Evolutionary conservation across 2,888 invertebrate species (phyloP).

Genomic region (Luperina testacea): DNA sequence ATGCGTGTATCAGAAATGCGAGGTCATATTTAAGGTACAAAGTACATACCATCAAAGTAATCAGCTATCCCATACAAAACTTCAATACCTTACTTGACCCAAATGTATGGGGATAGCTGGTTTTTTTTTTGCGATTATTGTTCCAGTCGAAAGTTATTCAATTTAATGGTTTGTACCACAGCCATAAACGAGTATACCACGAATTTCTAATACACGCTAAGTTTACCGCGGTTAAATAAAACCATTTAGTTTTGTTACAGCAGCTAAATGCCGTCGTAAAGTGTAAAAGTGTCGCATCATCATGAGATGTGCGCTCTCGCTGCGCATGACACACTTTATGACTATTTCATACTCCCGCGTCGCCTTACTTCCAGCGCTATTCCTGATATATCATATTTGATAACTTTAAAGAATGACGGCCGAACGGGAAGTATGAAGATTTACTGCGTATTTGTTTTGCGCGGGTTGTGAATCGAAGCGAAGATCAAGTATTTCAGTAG

Average conservation of each 20-base stretch:
- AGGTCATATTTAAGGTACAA: background rate
- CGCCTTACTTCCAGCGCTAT: conserved; percentile 54
- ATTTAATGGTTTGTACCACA: background rate
- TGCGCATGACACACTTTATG: conserved; percentile 62
- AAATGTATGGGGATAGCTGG: background rate
- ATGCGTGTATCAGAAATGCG: background rate
- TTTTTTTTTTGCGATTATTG: background rate
- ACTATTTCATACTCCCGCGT: conserved; percentile 57
- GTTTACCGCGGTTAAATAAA: conserved; percentile 43
- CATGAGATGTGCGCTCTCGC: conserved; percentile 53
- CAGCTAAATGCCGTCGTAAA: conserved; percentile 53
- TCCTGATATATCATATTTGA: conserved; percentile 39
- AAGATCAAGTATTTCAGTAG: background rate
- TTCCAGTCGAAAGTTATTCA: background rate
- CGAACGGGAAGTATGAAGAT: background rate
- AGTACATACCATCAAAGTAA: background rate
- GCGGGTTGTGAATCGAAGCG: background rate
- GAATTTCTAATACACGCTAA: background rate
- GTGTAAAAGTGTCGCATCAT: conserved; percentile 54
- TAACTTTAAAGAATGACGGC: conserved; percentile 20
- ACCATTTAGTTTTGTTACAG: conserved; percentile 47
- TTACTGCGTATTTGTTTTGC: no score
- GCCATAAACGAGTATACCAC: background rate
- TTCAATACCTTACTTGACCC: background rate
- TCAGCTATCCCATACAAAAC: background rate